Evolutionary conservation across 2,888 invertebrate genomes (phyloP).

Genomic region (Cerastis rubricosa): DNA sequence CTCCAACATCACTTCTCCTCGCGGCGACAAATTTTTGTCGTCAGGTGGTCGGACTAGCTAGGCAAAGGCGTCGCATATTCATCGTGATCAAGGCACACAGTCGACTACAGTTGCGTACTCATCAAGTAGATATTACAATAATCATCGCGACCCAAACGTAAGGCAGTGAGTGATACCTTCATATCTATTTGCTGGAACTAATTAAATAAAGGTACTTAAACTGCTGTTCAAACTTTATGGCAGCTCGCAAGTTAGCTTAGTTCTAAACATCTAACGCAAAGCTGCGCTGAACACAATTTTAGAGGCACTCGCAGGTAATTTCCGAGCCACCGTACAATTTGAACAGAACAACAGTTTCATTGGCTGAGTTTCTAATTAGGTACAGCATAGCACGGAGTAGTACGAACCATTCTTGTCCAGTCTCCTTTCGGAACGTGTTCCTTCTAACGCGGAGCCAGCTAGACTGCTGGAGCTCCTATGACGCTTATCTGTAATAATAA

Average conservation of each 20-base stretch:
- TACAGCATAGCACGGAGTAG: neutral
- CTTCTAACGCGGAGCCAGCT: constrained; percentile 79
- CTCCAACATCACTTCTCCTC: neutral
- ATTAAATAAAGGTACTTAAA: neutral
- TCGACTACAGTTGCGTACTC: neutral
- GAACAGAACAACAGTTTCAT: neutral
- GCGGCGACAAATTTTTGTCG: neutral
- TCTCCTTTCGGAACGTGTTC: constrained; percentile 84
- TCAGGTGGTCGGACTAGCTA: neutral
- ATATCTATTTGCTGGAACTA: neutral
- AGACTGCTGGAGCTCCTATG: constrained; percentile 87
- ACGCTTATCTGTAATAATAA: constrained; percentile 83
- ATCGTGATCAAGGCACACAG: neutral
- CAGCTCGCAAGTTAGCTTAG: neutral
- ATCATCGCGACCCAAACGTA: neutral
- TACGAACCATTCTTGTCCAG: constrained; percentile 80
- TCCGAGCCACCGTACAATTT: neutral
- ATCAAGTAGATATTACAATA: neutral
- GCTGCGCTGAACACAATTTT: neutral
- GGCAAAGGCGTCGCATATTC: neutral
- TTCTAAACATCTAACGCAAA: neutral
- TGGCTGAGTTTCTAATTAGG: neutral
- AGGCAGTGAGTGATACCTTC: neutral
- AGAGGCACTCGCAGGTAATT: neutral
- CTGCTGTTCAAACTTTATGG: neutral